Percentiles rank a stretch among this genome's conserved stretches.
These are phyloP conservation scores for Drosophila sulfurigaster DNA, from an alignment of 1,140 invertebrate species.

Conservation along the genomic window DNA sequence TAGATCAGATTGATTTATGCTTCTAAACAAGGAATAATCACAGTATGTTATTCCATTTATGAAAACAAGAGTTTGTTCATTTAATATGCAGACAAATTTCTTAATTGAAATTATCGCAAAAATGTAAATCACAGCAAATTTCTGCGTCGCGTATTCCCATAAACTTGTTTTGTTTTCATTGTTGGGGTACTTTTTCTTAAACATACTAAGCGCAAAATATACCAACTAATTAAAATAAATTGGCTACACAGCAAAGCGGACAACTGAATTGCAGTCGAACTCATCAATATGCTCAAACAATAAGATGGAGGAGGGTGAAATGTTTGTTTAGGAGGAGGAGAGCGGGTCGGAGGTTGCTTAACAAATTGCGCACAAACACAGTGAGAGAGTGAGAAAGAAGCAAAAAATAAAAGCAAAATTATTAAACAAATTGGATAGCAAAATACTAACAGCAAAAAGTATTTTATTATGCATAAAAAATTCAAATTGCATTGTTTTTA, in stretches of 20 bases:
- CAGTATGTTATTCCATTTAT: too few species aligned
- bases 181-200: constrained; percentile 54
- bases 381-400: constrained; percentile 7
- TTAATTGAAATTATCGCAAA: neutral
- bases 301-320: neutral
- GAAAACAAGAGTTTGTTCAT: too few species aligned
- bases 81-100: neutral
- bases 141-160: neutral
- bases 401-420: neutral
- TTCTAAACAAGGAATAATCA: too few species aligned
- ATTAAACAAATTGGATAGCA: constrained; percentile 40
- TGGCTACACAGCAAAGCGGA: constrained; percentile 28
- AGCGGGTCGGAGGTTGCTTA: constrained; percentile 7
- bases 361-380: constrained; percentile 50
- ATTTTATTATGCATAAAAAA: constrained; percentile 49
- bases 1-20: too few species aligned
- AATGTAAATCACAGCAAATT: neutral
- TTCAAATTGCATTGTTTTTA: constrained; percentile 40
- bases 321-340: neutral
- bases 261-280: constrained; percentile 37
- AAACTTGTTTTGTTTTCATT: constrained; percentile 35
- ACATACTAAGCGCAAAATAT: constrained; percentile 49
- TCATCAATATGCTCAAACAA: constrained; percentile 60
- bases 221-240: constrained; percentile 79
- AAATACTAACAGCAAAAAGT: constrained; percentile 38